A percentile compares a stretch with the other conserved stretches of the same genome.
These are phyloP conservation scores for Exocentrus adspersus DNA, from an alignment of 2,888 invertebrate species.

Conservation along the genomic window DNA sequence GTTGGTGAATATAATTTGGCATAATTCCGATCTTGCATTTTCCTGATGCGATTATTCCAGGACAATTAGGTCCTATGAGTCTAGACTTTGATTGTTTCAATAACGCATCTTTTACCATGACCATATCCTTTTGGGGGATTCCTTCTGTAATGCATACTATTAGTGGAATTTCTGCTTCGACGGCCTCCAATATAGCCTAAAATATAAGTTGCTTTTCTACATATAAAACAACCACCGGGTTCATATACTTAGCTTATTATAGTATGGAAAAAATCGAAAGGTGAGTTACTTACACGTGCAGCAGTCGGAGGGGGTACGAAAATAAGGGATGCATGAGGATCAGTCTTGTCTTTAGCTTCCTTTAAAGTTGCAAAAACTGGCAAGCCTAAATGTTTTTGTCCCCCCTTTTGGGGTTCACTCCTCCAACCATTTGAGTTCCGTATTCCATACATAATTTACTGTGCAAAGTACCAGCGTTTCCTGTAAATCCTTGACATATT, in stretches of 20 bases:
- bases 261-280: no score
- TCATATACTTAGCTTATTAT: no score
- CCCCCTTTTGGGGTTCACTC: constrained; percentile 81
- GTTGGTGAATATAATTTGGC: constrained; percentile 83
- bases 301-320: constrained; percentile 81
- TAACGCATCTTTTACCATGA: constrained; percentile 74
- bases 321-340: constrained; percentile 79
- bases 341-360: constrained; percentile 74
- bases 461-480: constrained; percentile 75
- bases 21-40: constrained; percentile 82
- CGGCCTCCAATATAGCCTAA: constrained; percentile 75
- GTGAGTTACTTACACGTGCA: constrained; percentile 68
- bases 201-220: no score
- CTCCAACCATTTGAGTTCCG: constrained; percentile 86
- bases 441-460: constrained; percentile 81
- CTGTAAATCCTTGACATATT: constrained; percentile 32
- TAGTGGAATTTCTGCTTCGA: constrained; percentile 80
- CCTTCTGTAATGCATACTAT: constrained; percentile 74
- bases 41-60: constrained; percentile 78
- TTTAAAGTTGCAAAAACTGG: constrained; percentile 72
- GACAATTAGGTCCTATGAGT: constrained; percentile 86
- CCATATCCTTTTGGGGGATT: constrained; percentile 78
- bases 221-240: no score
- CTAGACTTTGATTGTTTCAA: constrained; percentile 75
- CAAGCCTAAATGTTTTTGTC: constrained; percentile 79